Base-by-base conservation (phyloP, 2,888 invertebrate genomes). In the Dichetophora obliterata region DNA sequence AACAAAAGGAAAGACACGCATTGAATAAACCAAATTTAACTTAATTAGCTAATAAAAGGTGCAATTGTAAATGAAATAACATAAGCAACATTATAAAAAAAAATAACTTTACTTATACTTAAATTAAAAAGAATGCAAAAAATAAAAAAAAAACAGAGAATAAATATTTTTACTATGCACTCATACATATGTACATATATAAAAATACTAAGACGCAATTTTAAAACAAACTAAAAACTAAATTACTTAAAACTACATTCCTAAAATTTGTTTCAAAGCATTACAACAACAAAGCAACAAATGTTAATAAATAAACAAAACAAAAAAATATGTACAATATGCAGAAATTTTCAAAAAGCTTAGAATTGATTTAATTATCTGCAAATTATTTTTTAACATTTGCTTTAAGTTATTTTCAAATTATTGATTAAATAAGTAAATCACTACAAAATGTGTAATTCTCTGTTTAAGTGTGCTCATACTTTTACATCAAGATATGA, bases 161-260 rank as follows among this genome's bases (percentile, higher is more conserved):
- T 2, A 37, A 61, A 37, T 72, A 72, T 72, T 72, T 72, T 72
- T 72, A 72, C 22, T 72, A 72, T 72, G 72, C 72, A 72, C 72
- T 72, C 54, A 37, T 61, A 73, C 27, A 61, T 59, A 37, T 57
- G 24, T 57, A 72, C 8, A 59, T 57, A 57, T 57, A 16, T 70
- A 57, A 9, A 43, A 54, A 57, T 59, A 57, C 9, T 59, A n/a
- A 57, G 43, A 71, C 43, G 34, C 54, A 11, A 54, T 37, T 48
- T 57, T 16, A 69, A 69, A 71, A 16, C 3, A 1, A 31, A 59
- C 24, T 19, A 11, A 71, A 54, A 57, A 8, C 34, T 59, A 54
- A 34, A 70, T 34, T 34, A 27, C 4, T 61, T 61, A 34, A 63
- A 11, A 9, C 22, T 14, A 24, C 14, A 63, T 34, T n/a, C 63